These are phyloP conservation scores for Odontomyia ornata DNA, from an alignment of 2,888 invertebrate species.

Conservation along the genomic window DNA sequence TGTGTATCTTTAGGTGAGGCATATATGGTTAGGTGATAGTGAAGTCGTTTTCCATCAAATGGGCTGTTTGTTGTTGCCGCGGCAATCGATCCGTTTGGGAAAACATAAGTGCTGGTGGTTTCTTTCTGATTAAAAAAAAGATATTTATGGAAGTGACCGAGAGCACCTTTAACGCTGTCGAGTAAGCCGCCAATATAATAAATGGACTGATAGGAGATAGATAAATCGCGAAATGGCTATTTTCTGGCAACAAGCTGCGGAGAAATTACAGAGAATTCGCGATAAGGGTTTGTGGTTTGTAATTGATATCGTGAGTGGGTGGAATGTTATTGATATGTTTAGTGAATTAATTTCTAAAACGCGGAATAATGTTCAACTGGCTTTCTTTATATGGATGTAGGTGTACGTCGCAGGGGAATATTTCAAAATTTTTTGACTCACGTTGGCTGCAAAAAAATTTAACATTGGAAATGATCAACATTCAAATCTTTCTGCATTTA, in stretches of 20 bases:
- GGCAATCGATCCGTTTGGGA: background rate
- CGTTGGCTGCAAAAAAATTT: no score
- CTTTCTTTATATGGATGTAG: no score
- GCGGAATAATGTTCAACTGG: no score
- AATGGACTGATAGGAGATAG: background rate
- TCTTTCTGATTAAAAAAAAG: slow-evolving; percentile 8
- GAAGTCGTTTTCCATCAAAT: slow-evolving; percentile 4
- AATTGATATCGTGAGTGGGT: background rate
- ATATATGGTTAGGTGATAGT: background rate
- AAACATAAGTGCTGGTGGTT: slow-evolving; percentile 6
- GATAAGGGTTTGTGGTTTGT: background rate
- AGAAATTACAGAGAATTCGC: background rate
- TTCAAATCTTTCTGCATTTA: no score
- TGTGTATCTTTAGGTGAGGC: background rate
- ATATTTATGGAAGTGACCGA: background rate
- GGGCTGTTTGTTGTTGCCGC: slow-evolving; percentile 21
- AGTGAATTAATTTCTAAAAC: no score
- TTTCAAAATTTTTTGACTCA: no score
- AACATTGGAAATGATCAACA: no score
- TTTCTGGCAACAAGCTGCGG: background rate
- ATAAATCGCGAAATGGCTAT: slow-evolving; percentile 7
- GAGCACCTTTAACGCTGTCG: background rate
- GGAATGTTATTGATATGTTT: no score
- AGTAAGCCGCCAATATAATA: slow-evolving; percentile 25
- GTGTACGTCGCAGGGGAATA: no score